These are phyloP conservation scores for Pantherophis alleghaniensis DNA, from an alignment of 2,797 vertebrate species.

Conservation along the genomic window DNA sequence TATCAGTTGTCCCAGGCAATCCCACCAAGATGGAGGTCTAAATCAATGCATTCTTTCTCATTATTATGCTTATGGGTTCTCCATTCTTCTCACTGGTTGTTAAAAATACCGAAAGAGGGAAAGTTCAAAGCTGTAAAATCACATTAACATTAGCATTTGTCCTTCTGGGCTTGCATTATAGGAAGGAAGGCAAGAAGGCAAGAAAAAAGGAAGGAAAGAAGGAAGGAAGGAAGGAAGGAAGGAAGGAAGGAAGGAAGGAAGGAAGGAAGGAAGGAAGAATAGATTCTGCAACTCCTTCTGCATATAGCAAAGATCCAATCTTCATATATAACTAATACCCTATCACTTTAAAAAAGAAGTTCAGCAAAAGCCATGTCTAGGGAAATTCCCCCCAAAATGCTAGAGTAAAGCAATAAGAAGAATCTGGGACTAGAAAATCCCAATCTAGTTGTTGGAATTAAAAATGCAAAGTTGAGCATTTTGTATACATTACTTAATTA, in stretches of 20 bases:
- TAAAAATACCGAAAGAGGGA: neutral
- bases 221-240: neutral
- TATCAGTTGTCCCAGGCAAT: neutral
- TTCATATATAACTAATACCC: neutral
- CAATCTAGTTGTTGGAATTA: neutral
- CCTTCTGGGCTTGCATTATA: neutral
- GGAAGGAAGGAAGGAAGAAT: neutral
- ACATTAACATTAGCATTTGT: neutral
- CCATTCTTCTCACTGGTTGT: neutral
- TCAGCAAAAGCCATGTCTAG: neutral
- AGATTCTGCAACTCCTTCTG: neutral
- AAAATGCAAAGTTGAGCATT: neutral
- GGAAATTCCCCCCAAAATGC: neutral
- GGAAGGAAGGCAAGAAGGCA: too few relatives aligned
- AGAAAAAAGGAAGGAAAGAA: neutral
- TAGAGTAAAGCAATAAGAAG: neutral
- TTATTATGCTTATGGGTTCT: neutral
- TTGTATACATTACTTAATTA: neutral
- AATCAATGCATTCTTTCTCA: conserved; percentile 7
- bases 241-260: neutral
- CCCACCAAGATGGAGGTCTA: conserved; percentile 5
- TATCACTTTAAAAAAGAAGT: neutral
- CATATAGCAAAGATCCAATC: neutral
- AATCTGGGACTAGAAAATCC: neutral
- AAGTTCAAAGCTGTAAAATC: neutral